Conservation (phyloP, 2,888 invertebrate species). For the Sphaerolaimus hirsutus region DNA sequence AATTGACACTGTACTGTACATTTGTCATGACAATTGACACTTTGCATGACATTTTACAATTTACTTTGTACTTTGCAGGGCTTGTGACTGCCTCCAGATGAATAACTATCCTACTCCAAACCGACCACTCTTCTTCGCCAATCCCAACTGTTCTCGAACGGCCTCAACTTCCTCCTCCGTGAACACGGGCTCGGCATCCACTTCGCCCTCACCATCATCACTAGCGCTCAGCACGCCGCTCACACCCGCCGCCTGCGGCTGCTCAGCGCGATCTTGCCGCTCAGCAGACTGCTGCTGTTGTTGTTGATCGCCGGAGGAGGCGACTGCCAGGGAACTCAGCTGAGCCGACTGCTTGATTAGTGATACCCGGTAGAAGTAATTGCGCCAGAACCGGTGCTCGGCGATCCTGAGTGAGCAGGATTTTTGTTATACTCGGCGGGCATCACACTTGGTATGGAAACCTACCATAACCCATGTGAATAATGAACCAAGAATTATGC, state of each 20-base stretch:
- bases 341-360: constrained; percentile 74
- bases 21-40: too few relatives aligned
- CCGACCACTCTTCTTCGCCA: not conserved
- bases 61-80: too few relatives aligned
- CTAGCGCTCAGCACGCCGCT: not conserved
- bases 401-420: too few relatives aligned
- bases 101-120: not conserved
- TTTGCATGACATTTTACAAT: too few relatives aligned
- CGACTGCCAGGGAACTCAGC: not conserved
- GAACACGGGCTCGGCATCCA: constrained; percentile 4
- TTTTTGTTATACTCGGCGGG: too few relatives aligned
- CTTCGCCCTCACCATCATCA: not conserved
- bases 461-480: too few relatives aligned
- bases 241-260: not conserved
- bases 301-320: not conserved
- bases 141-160: constrained; percentile 2
- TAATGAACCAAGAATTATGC: too few relatives aligned
- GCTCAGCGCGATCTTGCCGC: not conserved
- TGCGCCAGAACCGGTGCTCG: constrained; percentile 97
- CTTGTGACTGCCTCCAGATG: not conserved
- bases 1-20: too few relatives aligned
- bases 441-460: too few relatives aligned
- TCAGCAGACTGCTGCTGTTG: not conserved
- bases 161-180: constrained; percentile 1
- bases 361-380: constrained; percentile 96